Evolutionary conservation across 2,888 invertebrate genomes (phyloP), one percentile per base, ranked within the genome.

Genomic region (Neoitamus cyanurus): DNA sequence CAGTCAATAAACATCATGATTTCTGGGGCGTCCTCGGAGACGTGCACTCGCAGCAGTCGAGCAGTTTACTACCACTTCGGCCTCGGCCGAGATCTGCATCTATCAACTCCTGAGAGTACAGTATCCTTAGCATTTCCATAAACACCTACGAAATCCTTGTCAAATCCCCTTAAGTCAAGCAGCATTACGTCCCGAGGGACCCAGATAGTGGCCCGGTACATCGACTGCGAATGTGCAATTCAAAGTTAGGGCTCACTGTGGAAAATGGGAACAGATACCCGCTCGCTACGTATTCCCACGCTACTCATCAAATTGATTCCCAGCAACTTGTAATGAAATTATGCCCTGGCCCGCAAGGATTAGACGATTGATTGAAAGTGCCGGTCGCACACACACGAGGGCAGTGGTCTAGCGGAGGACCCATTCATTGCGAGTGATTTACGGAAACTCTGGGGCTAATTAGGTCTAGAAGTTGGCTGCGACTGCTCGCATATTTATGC

Each of bases 101-200:
- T 30, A 25, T 78, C n/a, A 25, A 28, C 46, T 83, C 83, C 83
- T 83, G 13, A 42, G 84, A 86, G 84, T 80, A 84, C 83, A 84
- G 84, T 84, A 86, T 86, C 80, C 75, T 84, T 83, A 83, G 68
- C 58, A 83, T 77, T 58, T 48, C 78, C 83, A 84, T 86, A 86
- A 86, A 86, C 86, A 86, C 86, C 86, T 86, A 84, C 83, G 42
- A 83, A 86, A 86, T 84, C 83, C 84, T 75, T 86, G 80, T 84
- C 77, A 83, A 83, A 84, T 85, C 80, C 84, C 84, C 83, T 80
- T 72, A 85, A 84, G 84, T 84, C 70, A 83, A 84, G 80, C 83
- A 83, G 83, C 83, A 85, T 84, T 86, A 84, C 25, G 30, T 46
- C 30, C 48, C 78, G 31, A 3, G 7, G 78, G 78, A 30, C 48